phyloP scores from a whole-genome alignment of 2,888 invertebrate species.

The Rhopalosiphum nymphaeae region DNA sequence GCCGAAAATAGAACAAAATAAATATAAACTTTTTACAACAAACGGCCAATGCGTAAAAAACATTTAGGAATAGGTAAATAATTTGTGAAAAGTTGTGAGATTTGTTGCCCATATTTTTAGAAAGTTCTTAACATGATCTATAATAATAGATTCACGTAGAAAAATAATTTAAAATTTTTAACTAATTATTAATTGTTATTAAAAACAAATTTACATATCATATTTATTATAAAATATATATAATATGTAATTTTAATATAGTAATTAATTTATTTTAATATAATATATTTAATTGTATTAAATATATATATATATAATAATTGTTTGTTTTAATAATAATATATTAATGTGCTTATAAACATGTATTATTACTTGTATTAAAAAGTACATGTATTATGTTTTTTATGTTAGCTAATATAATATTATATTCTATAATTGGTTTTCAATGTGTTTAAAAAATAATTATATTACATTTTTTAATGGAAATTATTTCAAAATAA shows the following conservation, averaged over 20 bases:
- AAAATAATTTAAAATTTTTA: background rate
- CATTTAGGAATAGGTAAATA: background rate
- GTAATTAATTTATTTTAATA: background rate
- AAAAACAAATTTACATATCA: background rate
- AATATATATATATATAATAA: background rate
- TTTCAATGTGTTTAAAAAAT: background rate
- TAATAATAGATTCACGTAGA: background rate
- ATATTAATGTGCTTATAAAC: background rate
- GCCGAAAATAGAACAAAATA: background rate
- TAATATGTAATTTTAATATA: rapidly evolving
- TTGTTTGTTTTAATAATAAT: background rate
- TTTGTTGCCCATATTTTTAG: background rate
- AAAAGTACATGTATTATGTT: background rate
- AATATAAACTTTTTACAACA: background rate
- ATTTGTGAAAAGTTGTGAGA: background rate
- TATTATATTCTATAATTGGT: background rate
- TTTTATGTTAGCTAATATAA: background rate
- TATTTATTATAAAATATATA: background rate
- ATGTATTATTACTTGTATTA: too few species aligned
- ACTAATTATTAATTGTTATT: background rate
- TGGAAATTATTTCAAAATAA: background rate
- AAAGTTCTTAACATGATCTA: background rate
- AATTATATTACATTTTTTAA: background rate
- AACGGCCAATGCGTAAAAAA: background rate
- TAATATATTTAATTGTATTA: background rate